These are phyloP conservation scores for Conistra vaccinii DNA, from an alignment of 2,888 invertebrate genomes.

Conservation along the genomic window DNA sequence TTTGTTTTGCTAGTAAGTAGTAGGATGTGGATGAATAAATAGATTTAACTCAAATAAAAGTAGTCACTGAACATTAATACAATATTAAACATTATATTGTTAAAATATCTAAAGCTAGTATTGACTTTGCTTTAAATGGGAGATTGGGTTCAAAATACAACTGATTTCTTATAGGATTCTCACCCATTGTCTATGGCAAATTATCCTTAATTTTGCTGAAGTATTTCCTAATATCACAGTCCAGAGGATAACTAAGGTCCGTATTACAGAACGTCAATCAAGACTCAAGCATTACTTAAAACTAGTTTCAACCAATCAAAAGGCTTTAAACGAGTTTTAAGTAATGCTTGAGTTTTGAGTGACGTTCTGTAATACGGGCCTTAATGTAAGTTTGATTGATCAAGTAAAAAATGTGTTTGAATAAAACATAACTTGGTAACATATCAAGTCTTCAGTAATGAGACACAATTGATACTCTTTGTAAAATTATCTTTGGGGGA, in stretches of 20 bases:
- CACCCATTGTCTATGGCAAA: background rate
- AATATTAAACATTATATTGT: background rate
- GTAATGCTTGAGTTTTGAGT: no score
- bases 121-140: background rate
- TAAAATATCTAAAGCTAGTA: background rate
- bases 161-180: conserved; percentile 26
- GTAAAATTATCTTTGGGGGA: background rate
- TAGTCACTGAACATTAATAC: background rate
- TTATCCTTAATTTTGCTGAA: background rate
- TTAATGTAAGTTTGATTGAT: background rate
- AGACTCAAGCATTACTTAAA: no score
- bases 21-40: background rate
- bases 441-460: background rate
- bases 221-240: background rate
- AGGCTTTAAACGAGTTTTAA: no score
- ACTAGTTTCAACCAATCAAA: no score
- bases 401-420: background rate
- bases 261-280: no score
- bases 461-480: conserved; percentile 6
- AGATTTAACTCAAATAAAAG: background rate
- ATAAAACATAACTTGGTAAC: background rate
- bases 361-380: no score
- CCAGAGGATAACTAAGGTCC: no score
- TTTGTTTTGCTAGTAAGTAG: background rate
- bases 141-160: background rate